These are phyloP conservation scores for Microplitis mediator DNA, from an alignment of 1,140 invertebrate genomes.

Conservation along the genomic window DNA sequence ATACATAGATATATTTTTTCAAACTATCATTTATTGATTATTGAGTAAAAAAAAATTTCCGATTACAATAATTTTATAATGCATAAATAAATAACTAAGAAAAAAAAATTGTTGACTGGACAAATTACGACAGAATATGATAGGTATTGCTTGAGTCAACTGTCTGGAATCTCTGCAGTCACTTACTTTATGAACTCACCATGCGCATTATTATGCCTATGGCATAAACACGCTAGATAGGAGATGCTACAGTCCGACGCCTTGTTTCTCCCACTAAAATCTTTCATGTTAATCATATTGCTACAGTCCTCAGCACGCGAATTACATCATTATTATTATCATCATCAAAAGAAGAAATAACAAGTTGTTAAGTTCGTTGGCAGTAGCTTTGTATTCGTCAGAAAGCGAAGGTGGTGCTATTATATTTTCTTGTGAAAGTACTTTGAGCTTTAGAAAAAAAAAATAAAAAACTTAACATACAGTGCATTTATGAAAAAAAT, in stretches of 20 bases:
- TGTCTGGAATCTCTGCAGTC: slow-evolving; percentile 56
- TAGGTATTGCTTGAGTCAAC: slow-evolving; percentile 48
- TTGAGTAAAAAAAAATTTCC: background rate
- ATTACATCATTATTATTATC: slow-evolving; percentile 46
- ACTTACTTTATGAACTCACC: slow-evolving; percentile 59
- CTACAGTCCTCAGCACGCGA: slow-evolving; percentile 31
- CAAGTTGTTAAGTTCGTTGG: slow-evolving; percentile 39
- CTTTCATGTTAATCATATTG: slow-evolving; percentile 31
- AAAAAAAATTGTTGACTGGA: background rate
- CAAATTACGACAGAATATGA: slow-evolving; percentile 9
- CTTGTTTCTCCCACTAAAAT: slow-evolving; percentile 32
- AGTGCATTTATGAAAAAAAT: background rate
- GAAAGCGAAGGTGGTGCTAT: background rate
- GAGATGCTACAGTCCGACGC: slow-evolving; percentile 34
- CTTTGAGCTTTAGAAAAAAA: background rate
- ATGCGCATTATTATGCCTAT: slow-evolving; percentile 52
- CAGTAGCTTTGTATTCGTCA: slow-evolving; percentile 14
- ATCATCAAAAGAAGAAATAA: slow-evolving; percentile 31
- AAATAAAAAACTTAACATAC: background rate
- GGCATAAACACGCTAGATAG: slow-evolving; percentile 38
- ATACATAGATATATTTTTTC: no score
- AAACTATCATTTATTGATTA: background rate
- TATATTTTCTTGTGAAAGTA: slow-evolving; percentile 6
- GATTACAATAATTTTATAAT: background rate
- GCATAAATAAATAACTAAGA: slow-evolving; percentile 6